Evolutionary conservation across 1,140 invertebrate species (phyloP).

Genomic region (Drosophila sproati): DNA sequence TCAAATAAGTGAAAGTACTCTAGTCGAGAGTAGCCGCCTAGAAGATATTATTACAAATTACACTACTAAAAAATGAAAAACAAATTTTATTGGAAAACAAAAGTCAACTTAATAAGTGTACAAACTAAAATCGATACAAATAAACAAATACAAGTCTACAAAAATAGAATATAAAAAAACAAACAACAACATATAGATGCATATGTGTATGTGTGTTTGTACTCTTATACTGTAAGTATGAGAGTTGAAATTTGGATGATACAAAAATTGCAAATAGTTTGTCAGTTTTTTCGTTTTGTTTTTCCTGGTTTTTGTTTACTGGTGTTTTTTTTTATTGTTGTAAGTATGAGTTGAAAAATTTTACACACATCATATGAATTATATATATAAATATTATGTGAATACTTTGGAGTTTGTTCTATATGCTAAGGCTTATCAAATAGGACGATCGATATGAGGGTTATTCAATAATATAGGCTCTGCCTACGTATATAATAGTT

Average conservation of each 20-base stretch:
- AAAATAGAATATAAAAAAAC: slow-evolving; percentile 48
- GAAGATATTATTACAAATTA: slow-evolving; percentile 3
- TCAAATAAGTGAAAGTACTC: neutral
- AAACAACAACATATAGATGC: slow-evolving; percentile 48
- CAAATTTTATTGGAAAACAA: slow-evolving; percentile 71
- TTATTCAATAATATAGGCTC: slow-evolving; percentile 69
- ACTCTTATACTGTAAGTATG: neutral
- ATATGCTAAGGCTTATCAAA: slow-evolving; percentile 53
- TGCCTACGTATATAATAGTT: slow-evolving; percentile 64
- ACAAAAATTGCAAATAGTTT: slow-evolving; percentile 11
- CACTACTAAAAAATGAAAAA: slow-evolving; percentile 56
- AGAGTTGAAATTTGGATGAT: slow-evolving; percentile 6
- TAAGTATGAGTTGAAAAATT: slow-evolving; percentile 64
- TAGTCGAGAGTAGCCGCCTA: neutral
- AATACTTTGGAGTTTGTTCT: slow-evolving; percentile 81
- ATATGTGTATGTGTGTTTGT: slow-evolving; percentile 5
- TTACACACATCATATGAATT: slow-evolving; percentile 64
- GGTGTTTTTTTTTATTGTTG: slow-evolving; percentile 61
- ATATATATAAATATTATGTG: slow-evolving; percentile 75
- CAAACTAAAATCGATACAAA: slow-evolving; percentile 44
- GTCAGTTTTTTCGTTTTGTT: slow-evolving; percentile 10
- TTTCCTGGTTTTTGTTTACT: slow-evolving; percentile 34
- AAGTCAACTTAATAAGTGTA: slow-evolving; percentile 65
- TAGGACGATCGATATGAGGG: slow-evolving; percentile 42
- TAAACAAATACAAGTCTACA: slow-evolving; percentile 57